Percentiles rank a stretch among this genome's conserved stretches.
These are phyloP conservation scores for Stenurella melanura DNA, from an alignment of 2,888 invertebrate genomes.

Conservation along the genomic window DNA sequence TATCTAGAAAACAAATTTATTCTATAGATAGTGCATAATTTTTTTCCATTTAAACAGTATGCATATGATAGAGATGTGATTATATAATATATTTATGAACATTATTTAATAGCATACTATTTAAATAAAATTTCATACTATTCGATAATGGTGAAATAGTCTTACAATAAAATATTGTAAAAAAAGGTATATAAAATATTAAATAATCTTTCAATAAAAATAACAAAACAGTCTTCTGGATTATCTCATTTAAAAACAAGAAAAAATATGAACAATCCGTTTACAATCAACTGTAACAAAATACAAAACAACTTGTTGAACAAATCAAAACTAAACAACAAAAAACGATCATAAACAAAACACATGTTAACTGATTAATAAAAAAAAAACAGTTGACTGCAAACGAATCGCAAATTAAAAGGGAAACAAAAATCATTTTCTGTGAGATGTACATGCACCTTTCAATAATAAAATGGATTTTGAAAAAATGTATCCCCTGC, in stretches of 20 bases:
- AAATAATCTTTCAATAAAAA: slow-evolving; percentile 51
- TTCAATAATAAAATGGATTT: slow-evolving; percentile 66
- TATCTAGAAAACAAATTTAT: slow-evolving; percentile 47
- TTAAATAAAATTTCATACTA: slow-evolving; percentile 24
- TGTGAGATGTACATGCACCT: slow-evolving; percentile 28
- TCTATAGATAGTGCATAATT: slow-evolving; percentile 39
- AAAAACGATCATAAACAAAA: slow-evolving; percentile 43
- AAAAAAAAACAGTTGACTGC: slow-evolving; percentile 48
- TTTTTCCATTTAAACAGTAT: slow-evolving; percentile 13
- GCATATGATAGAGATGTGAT: neutral
- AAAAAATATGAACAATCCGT: slow-evolving; percentile 46
- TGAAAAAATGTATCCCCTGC: slow-evolving; percentile 69
- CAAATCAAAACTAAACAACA: slow-evolving; percentile 53
- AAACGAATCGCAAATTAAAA: slow-evolving; percentile 51
- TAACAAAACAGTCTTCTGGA: slow-evolving; percentile 54
- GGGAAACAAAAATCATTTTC: slow-evolving; percentile 46
- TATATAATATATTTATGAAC: neutral
- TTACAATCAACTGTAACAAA: slow-evolving; percentile 50
- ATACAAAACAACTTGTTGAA: slow-evolving; percentile 48
- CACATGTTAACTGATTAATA: slow-evolving; percentile 41
- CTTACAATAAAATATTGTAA: slow-evolving; percentile 51
- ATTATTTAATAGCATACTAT: slow-evolving; percentile 28
- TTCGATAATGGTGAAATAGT: slow-evolving; percentile 39
- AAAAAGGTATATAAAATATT: slow-evolving; percentile 54
- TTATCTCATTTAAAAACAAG: slow-evolving; percentile 49